These are phyloP conservation scores for Tupiocoris notatus DNA, from an alignment of 2,888 invertebrate species.

Conservation along the genomic window DNA sequence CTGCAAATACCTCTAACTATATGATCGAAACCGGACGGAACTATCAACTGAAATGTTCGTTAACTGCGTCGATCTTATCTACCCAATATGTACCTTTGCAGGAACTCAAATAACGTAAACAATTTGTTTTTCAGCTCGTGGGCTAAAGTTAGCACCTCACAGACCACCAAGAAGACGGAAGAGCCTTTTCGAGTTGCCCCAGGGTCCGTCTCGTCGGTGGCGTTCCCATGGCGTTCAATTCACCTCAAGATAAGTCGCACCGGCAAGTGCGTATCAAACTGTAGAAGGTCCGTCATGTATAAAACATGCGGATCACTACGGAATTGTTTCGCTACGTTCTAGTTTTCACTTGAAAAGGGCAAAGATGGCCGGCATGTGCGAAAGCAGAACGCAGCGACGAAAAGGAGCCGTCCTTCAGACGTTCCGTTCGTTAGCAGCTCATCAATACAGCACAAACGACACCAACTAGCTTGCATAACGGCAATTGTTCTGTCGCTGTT, in stretches of 20 bases:
- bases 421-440: not conserved
- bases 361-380: not conserved
- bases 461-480: not conserved
- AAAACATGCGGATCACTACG: not conserved
- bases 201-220: not conserved
- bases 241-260: too few species aligned
- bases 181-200: not conserved
- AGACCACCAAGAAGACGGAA: not conserved
- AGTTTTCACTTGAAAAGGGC: not conserved
- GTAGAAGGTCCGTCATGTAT: not conserved
- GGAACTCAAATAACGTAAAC: too few species aligned
- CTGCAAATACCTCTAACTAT: too few species aligned
- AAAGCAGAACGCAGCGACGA: not conserved
- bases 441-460: not conserved
- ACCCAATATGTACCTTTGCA: too few species aligned
- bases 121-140: too few species aligned
- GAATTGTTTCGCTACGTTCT: not conserved
- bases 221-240: not conserved
- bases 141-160: not conserved
- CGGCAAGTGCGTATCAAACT: not conserved
- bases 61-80: too few species aligned
- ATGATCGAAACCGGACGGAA: too few species aligned
- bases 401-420: not conserved
- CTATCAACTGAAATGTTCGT: too few species aligned
- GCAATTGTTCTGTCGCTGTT: too few species aligned